Conservation (phyloP, 2,113 vertebrate species). For the Mormoops blainvillei region DNA sequence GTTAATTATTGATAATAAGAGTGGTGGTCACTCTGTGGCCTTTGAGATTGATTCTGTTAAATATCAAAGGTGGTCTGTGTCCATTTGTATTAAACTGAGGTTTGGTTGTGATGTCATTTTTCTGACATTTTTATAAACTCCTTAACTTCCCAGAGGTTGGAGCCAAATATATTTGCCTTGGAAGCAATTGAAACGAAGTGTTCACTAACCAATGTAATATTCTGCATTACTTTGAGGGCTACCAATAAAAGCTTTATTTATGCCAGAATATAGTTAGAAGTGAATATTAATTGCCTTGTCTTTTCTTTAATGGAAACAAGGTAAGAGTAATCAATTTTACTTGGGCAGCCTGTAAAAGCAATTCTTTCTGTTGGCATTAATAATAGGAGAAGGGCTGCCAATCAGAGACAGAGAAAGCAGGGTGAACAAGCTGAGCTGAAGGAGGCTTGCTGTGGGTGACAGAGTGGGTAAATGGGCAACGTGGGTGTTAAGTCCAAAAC, state of each 20-base stretch:
- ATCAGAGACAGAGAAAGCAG: neutral
- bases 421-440: neutral
- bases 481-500: neutral
- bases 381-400: slow-evolving; percentile 3
- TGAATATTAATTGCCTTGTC: slow-evolving; percentile 37
- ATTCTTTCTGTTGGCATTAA: slow-evolving; percentile 54
- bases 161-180: slow-evolving; percentile 65
- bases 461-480: neutral
- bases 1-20: neutral
- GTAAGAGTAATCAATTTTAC: slow-evolving; percentile 72
- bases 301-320: slow-evolving; percentile 60
- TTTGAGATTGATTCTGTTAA: neutral
- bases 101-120: slow-evolving; percentile 21
- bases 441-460: neutral
- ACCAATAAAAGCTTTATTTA: slow-evolving; percentile 57
- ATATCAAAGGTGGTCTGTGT: neutral
- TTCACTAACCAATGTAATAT: slow-evolving; percentile 36
- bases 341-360: slow-evolving; percentile 63
- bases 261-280: slow-evolving; percentile 34
- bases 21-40: neutral
- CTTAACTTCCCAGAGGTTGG: slow-evolving; percentile 69
- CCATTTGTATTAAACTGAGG: neutral
- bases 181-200: slow-evolving; percentile 73
- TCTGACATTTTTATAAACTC: slow-evolving; percentile 64
- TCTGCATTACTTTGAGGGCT: slow-evolving; percentile 62